Conservation (phyloP, 2,888 invertebrate species). For the Amiota mariae region DNA sequence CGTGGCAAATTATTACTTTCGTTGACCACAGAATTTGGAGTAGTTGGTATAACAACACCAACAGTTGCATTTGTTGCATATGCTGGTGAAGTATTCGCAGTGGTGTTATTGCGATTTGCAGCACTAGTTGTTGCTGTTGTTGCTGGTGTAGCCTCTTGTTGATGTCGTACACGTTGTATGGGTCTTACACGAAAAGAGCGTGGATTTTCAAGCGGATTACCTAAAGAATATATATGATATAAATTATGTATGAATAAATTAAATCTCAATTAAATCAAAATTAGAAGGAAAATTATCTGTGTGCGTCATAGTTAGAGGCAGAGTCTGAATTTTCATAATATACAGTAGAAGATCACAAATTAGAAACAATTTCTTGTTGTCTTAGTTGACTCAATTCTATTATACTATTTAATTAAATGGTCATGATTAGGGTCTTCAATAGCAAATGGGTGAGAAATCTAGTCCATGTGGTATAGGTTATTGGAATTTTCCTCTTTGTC, state of each 20-base stretch:
- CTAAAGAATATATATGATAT: constrained; percentile 42
- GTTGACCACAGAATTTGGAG: constrained; percentile 46
- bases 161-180: constrained; percentile 66
- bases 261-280: too few relatives aligned
- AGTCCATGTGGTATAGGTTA: too few relatives aligned
- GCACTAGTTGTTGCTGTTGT: constrained; percentile 26
- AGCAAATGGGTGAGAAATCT: too few relatives aligned
- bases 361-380: too few relatives aligned
- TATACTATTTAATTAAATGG: too few relatives aligned
- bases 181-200: constrained; percentile 72
- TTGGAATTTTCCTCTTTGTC: too few relatives aligned
- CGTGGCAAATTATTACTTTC: constrained; percentile 32
- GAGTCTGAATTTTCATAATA: too few relatives aligned
- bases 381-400: too few relatives aligned
- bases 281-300: too few relatives aligned
- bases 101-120: constrained; percentile 13
- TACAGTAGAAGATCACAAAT: too few relatives aligned
- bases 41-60: constrained; percentile 70
- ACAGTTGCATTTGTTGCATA: constrained; percentile 52
- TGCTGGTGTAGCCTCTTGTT: constrained; percentile 45
- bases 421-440: too few relatives aligned
- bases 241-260: background rate
- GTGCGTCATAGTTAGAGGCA: too few relatives aligned
- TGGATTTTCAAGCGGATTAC: constrained; percentile 69
- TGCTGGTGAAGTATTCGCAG: constrained; percentile 36